Conservation (phyloP, 2,797 vertebrate genomes). For the Galaxias olidus region DNA sequence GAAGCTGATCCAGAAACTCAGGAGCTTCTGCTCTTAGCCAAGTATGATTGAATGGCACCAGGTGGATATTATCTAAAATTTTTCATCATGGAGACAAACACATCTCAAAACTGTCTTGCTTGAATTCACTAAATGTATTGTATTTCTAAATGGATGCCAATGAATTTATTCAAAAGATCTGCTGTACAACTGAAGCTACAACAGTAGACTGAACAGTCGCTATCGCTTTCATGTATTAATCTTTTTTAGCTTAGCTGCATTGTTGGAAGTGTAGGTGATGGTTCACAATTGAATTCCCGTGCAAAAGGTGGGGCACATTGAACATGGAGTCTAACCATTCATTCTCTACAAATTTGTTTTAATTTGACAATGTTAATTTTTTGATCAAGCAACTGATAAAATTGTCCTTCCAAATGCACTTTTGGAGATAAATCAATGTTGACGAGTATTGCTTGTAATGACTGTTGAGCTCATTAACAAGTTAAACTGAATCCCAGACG, state of each 20-base stretch:
- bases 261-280: constrained; percentile 32
- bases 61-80: constrained; percentile 42
- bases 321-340: background rate
- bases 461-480: constrained; percentile 26
- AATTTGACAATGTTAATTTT: constrained; percentile 29
- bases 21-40: constrained; percentile 33
- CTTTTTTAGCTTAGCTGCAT: constrained; percentile 39
- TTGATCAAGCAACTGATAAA: constrained; percentile 30
- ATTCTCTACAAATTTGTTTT: too few species aligned
- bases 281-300: background rate
- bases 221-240: constrained; percentile 44
- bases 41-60: constrained; percentile 21
- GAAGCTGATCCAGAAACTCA: constrained; percentile 53
- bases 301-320: constrained; percentile 18
- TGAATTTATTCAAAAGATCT: background rate
- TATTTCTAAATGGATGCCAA: constrained; percentile 23
- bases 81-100: constrained; percentile 37
- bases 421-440: constrained; percentile 46
- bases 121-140: constrained; percentile 39
- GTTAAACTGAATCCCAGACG: constrained; percentile 41
- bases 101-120: constrained; percentile 57
- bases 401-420: constrained; percentile 57
- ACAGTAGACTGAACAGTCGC: background rate
- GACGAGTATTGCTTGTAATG: constrained; percentile 39
- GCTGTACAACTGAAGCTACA: background rate